Conservation (phyloP, 1,140 invertebrate genomes). For the Pygmarrhopalites habei region DNA sequence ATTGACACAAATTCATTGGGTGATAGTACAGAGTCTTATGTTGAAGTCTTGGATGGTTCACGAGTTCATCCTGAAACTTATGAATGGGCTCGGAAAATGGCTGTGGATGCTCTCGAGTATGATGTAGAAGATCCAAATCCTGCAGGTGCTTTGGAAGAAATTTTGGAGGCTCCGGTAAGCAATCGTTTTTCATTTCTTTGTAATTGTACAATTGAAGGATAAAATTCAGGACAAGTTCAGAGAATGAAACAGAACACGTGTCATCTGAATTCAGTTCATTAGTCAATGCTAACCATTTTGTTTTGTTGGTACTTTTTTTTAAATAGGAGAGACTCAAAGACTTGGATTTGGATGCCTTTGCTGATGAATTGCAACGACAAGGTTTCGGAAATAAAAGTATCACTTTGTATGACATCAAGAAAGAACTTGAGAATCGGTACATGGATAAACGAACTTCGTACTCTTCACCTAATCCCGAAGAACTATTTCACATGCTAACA, state of each 20-base stretch:
- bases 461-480: conserved; percentile 68
- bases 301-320: too few species aligned
- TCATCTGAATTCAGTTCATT: too few species aligned
- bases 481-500: conserved; percentile 89
- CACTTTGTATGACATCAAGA: conserved; percentile 93
- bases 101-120: conserved; percentile 96
- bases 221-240: too few species aligned
- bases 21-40: conserved; percentile 86
- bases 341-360: conserved; percentile 96
- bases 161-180: conserved; percentile 90
- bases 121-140: conserved; percentile 64
- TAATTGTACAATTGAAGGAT: too few species aligned
- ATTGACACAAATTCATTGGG: conserved; percentile 92
- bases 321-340: conserved; percentile 92
- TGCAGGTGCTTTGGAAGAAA: conserved; percentile 92
- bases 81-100: conserved; percentile 99
- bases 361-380: conserved; percentile 91
- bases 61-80: conserved; percentile 98
- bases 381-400: conserved; percentile 87
- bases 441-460: conserved; percentile 84
- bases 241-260: too few species aligned
- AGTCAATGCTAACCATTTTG: too few species aligned
- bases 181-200: too few species aligned
- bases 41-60: conserved; percentile 94
- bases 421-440: conserved; percentile 90